Conservation (phyloP, 2,113 vertebrate species). For the Psilopsiagon aurifrons region DNA sequence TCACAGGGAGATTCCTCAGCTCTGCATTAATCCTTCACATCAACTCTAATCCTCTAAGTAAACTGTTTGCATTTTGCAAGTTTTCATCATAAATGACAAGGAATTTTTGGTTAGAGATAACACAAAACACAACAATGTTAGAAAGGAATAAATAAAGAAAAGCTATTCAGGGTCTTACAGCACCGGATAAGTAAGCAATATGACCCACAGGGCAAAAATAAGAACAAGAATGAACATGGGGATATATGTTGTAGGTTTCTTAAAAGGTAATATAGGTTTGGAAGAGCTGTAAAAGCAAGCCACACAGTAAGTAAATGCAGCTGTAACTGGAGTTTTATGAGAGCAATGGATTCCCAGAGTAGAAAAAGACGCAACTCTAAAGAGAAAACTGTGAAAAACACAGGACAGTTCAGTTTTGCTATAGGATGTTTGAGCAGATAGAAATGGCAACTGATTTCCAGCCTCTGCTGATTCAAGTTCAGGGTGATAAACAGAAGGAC, state of each 20-base stretch:
- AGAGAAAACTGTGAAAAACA: not conserved
- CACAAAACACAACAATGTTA: constrained; percentile 31
- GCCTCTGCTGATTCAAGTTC: not conserved
- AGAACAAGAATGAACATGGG: constrained; percentile 42
- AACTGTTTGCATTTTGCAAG: constrained; percentile 65
- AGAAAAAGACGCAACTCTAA: constrained; percentile 6
- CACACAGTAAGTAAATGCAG: constrained; percentile 56
- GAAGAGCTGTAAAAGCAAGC: constrained; percentile 35
- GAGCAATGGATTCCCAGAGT: not conserved
- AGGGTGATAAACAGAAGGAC: not conserved
- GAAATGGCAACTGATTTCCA: not conserved
- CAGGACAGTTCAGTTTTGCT: not conserved
- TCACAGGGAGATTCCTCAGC: constrained; percentile 61
- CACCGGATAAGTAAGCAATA: constrained; percentile 1
- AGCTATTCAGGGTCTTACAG: constrained; percentile 57
- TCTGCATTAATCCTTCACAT: constrained; percentile 62
- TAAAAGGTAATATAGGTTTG: constrained; percentile 33
- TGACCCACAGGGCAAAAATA: constrained; percentile 44
- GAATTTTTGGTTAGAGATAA: constrained; percentile 62
- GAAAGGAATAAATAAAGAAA: constrained; percentile 56
- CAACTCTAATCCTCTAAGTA: constrained; percentile 63
- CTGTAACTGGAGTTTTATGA: constrained; percentile 9
- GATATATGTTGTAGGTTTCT: not conserved
- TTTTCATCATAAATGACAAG: constrained; percentile 57
- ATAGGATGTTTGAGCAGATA: not conserved